Evolutionary conservation across 2,113 vertebrate genomes (phyloP).

Genomic region (Donacobius atricapilla): DNA sequence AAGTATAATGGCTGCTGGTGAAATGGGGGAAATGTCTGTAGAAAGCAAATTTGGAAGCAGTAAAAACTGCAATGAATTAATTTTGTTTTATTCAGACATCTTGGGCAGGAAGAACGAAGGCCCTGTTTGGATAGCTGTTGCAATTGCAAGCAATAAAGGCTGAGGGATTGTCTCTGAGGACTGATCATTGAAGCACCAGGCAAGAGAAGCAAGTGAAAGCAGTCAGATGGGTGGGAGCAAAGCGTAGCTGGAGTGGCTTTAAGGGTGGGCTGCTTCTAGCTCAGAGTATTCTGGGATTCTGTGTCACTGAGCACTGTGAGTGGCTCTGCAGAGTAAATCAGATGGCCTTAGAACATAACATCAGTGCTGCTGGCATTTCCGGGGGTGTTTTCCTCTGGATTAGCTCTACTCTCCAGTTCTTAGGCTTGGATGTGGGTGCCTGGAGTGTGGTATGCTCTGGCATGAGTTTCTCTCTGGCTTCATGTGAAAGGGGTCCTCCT

Average conservation of each 20-base stretch:
- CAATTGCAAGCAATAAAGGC: neutral
- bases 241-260: neutral
- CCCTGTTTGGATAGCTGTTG: neutral
- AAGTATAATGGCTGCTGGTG: conserved; percentile 1
- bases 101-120: neutral
- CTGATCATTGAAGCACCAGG: neutral
- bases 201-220: neutral
- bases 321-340: neutral
- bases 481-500: neutral
- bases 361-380: neutral
- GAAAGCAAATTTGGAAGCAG: conserved; percentile 17
- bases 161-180: neutral
- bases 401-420: neutral
- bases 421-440: neutral
- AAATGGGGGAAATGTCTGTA: conserved; percentile 5
- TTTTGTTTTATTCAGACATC: neutral
- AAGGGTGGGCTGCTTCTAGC: neutral
- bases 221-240: neutral
- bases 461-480: neutral
- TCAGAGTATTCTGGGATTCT: neutral
- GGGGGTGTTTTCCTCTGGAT: neutral
- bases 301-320: neutral
- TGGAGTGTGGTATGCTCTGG: neutral
- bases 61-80: conserved; percentile 21
- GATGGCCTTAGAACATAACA: neutral